A percentile compares a stretch with the other conserved stretches of the same genome.
Evolutionary conservation across 2,888 invertebrate species (phyloP).

Genomic region (Leptopilina syphax): DNA sequence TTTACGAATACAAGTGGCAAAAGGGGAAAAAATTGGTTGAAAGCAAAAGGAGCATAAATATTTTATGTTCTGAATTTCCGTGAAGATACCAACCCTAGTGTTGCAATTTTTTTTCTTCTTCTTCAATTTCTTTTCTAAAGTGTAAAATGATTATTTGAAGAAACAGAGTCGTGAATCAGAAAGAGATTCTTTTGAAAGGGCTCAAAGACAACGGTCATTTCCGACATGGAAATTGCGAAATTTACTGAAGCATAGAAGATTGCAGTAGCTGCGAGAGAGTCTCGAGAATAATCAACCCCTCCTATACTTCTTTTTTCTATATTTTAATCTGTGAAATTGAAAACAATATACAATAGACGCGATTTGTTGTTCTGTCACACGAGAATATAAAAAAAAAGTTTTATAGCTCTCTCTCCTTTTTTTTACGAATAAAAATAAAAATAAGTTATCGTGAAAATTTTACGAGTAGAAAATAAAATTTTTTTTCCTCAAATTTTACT

Average conservation of each 20-base stretch:
- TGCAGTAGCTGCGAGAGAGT: not conserved
- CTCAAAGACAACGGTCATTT: slow-evolving; percentile 1
- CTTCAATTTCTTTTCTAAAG: not conserved
- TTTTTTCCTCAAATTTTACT: no score
- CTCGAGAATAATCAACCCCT: not conserved
- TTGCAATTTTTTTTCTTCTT: not conserved
- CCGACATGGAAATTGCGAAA: slow-evolving; percentile 2
- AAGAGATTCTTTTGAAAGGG: slow-evolving; percentile 8
- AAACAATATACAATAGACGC: not conserved
- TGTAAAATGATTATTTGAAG: slow-evolving; percentile 10
- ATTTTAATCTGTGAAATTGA: slow-evolving; percentile 15
- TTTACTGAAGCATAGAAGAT: slow-evolving; percentile 23
- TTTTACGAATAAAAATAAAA: not conserved
- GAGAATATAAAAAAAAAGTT: not conserved
- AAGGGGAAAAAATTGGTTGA: not conserved
- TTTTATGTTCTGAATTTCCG: not conserved
- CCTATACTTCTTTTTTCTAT: not conserved
- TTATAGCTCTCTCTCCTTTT: no score
- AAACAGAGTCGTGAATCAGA: not conserved
- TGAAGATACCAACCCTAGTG: not conserved
- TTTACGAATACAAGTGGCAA: not conserved
- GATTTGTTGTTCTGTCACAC: not conserved
- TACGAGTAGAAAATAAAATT: no score
- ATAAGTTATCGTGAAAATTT: not conserved
- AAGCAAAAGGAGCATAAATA: not conserved